Percentiles rank a stretch among this genome's conserved stretches.
These are phyloP conservation scores for Aurelia coerulea DNA, from an alignment of 30 jellyfish, hydroid and myxozoan species.

Conservation along the genomic window DNA sequence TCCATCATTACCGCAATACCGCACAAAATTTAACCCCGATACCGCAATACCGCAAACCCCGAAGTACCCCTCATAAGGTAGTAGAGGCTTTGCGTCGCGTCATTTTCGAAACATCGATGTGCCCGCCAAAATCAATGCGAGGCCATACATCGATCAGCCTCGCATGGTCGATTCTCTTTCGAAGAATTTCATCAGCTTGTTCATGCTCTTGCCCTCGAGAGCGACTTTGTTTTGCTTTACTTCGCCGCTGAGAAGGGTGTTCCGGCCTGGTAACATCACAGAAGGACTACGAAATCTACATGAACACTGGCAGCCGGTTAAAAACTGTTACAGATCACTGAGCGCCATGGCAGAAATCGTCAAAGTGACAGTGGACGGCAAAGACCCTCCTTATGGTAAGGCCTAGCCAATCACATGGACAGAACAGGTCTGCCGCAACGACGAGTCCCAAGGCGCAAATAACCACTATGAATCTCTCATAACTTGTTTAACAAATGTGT, in stretches of 20 bases:
- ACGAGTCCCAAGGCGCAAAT: too few species aligned
- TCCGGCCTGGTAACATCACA: not conserved
- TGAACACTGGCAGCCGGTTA: not conserved
- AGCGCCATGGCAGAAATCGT: conserved; percentile 45
- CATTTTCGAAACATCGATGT: too few species aligned
- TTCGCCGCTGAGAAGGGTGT: conserved; percentile 11
- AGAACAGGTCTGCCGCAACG: too few species aligned
- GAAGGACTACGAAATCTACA: not conserved
- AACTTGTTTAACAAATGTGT: too few species aligned
- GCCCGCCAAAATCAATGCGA: too few species aligned
- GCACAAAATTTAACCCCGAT: too few species aligned
- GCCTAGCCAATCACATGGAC: not conserved
- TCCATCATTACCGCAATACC: too few species aligned
- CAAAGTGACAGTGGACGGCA: conserved; percentile 56
- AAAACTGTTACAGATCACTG: conserved; percentile 3
- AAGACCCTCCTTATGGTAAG: conserved; percentile 71
- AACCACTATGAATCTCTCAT: too few species aligned
- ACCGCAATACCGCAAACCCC: too few species aligned
- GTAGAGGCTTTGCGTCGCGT: too few species aligned
- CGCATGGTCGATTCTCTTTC: conserved; percentile 11
- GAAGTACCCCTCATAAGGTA: too few species aligned
- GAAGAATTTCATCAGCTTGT: conserved; percentile 32
- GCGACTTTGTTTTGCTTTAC: conserved; percentile 12
- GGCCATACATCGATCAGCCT: not conserved
- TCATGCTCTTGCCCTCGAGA: conserved; percentile 27